phyloP scores from a whole-genome alignment of 2,797 vertebrate species.

The Catamblyrhynchus diadema region DNA sequence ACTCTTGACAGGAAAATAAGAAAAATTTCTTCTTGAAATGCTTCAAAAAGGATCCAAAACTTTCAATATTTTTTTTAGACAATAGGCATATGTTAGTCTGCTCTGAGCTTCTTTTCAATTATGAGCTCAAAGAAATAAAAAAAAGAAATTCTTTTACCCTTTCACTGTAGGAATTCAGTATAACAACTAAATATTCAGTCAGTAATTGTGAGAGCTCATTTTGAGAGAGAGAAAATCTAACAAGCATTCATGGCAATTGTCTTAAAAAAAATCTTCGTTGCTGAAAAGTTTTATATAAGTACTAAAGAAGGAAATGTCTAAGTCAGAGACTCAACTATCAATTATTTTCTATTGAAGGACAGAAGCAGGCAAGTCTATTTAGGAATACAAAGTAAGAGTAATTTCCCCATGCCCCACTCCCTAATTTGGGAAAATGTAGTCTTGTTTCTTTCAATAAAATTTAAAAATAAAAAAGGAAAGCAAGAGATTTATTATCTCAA shows the following conservation, averaged over 20 bases:
- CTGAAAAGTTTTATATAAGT: slow-evolving; percentile 47
- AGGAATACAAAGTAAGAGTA: background rate
- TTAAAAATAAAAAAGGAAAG: background rate
- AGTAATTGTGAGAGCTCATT: background rate
- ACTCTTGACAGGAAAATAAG: background rate
- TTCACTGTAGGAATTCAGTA: background rate
- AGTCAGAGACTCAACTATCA: slow-evolving; percentile 33
- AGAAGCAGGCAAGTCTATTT: background rate
- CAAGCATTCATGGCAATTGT: slow-evolving; percentile 33
- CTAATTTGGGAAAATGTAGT: background rate
- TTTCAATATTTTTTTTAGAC: background rate
- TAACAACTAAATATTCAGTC: background rate
- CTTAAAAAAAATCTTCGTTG: slow-evolving; percentile 60
- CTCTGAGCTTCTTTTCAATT: background rate
- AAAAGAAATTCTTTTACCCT: background rate
- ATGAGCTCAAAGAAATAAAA: background rate
- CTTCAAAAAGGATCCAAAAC: background rate
- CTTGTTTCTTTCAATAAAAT: background rate
- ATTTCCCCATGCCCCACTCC: rapidly evolving
- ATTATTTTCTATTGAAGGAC: slow-evolving; percentile 28
- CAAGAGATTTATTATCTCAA: background rate
- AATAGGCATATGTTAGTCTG: background rate
- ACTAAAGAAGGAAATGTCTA: slow-evolving; percentile 45
- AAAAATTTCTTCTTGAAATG: background rate
- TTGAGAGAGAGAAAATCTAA: background rate